Evolutionary conservation across 2,888 invertebrate species (phyloP).

Genomic region (Apodemia duryi): DNA sequence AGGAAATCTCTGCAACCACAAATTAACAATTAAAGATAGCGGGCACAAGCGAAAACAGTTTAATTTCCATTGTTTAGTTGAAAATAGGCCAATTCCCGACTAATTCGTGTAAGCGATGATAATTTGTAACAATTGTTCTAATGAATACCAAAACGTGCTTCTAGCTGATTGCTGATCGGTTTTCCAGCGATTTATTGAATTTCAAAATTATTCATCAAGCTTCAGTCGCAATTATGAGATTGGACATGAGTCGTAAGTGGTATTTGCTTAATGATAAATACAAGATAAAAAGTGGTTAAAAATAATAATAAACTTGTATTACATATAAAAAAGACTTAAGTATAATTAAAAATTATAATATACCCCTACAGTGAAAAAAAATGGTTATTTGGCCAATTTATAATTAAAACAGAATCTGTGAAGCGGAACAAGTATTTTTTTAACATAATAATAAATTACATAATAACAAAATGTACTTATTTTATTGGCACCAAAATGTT

Average conservation of each 20-base stretch:
- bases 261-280: slow-evolving; percentile 17
- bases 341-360: no score
- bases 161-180: slow-evolving; percentile 39
- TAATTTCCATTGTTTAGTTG: slow-evolving; percentile 65
- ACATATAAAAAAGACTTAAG: no score
- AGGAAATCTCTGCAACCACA: slow-evolving; percentile 43
- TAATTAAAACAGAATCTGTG: no score
- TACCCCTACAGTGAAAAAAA: no score
- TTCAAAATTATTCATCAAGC: slow-evolving; percentile 36
- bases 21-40: slow-evolving; percentile 42
- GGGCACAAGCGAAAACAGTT: slow-evolving; percentile 57
- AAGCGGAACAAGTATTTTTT: no score
- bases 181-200: slow-evolving; percentile 37
- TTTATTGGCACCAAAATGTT: no score
- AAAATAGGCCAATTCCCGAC: slow-evolving; percentile 54
- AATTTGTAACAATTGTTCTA: slow-evolving; percentile 63
- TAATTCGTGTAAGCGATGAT: slow-evolving; percentile 55
- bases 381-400: no score
- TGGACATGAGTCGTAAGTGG: slow-evolving; percentile 22
- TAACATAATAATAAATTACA: no score
- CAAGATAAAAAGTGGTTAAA: no score
- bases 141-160: slow-evolving; percentile 46
- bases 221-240: slow-evolving; percentile 33
- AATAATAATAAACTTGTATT: no score
- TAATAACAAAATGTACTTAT: no score